Percentiles rank a stretch among this genome's conserved stretches.
Conservation (phyloP, 2,888 invertebrate genomes). For the Pollenia angustigena region DNA sequence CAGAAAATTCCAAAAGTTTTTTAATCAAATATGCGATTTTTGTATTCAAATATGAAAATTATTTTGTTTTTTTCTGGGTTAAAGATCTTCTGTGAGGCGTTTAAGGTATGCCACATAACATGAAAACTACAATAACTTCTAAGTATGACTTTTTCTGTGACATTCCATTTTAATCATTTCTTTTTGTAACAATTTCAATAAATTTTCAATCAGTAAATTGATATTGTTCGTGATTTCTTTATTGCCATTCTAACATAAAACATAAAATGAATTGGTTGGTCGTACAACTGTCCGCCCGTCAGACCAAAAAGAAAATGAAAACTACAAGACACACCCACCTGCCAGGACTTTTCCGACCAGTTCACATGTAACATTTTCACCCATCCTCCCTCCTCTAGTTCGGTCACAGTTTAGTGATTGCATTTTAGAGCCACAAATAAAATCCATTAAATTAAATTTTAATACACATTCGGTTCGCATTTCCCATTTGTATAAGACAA, state of each 20-base stretch:
- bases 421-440: conserved; percentile 30
- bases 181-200: conserved; percentile 75
- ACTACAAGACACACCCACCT: conserved; percentile 69
- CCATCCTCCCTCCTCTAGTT: conserved; percentile 26
- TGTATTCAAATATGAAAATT: too few species aligned
- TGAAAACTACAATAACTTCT: conserved; percentile 18
- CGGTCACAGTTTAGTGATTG: conserved; percentile 66
- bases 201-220: conserved; percentile 84
- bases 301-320: conserved; percentile 31
- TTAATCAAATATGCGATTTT: too few species aligned
- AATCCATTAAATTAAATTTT: conserved; percentile 70
- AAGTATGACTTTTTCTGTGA: background rate
- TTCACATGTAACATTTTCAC: conserved; percentile 11
- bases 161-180: background rate
- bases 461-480: conserved; percentile 19
- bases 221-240: conserved; percentile 82
- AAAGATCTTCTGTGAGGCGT: too few species aligned
- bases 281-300: conserved; percentile 1
- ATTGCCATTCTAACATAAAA: conserved; percentile 73
- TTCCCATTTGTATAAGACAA: conserved; percentile 47
- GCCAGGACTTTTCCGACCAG: background rate
- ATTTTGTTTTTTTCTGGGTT: too few species aligned
- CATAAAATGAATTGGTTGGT: conserved; percentile 67
- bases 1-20: too few species aligned
- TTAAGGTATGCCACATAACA: conserved; percentile 9